Evolutionary conservation across 2,113 vertebrate species (phyloP).

Genomic region (Tupaia chinensis): DNA sequence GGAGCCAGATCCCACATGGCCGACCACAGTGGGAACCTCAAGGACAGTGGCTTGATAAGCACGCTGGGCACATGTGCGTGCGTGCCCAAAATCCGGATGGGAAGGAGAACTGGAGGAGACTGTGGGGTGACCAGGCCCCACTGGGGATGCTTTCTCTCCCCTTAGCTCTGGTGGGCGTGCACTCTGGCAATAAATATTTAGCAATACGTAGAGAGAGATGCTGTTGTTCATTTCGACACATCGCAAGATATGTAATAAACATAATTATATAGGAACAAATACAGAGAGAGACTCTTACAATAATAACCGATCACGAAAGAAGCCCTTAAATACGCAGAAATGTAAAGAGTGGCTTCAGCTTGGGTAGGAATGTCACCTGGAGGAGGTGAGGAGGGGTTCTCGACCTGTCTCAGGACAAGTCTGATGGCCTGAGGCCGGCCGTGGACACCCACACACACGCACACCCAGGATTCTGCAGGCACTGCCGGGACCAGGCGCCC

Average conservation of each 20-base stretch:
- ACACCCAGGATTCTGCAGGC: neutral
- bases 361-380: neutral
- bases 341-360: neutral
- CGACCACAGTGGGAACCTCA: too few relatives aligned
- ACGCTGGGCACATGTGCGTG: too few relatives aligned
- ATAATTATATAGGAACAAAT: constrained; percentile 14
- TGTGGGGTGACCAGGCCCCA: too few relatives aligned
- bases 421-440: neutral
- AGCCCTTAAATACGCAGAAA: neutral
- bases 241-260: neutral
- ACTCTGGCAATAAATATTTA: too few relatives aligned
- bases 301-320: neutral
- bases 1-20: too few relatives aligned
- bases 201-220: neutral
- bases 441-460: neutral
- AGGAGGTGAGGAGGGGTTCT: neutral
- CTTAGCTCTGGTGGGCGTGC: too few relatives aligned
- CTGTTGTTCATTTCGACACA: neutral
- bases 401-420: neutral
- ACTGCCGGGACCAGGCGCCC: neutral
- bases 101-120: too few relatives aligned
- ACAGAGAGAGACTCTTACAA: neutral
- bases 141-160: too few relatives aligned
- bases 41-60: too few relatives aligned
- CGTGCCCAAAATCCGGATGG: too few relatives aligned